Base-by-base conservation (phyloP, 2,888 invertebrate genomes). In the Scaptomyza polygonia region DNA sequence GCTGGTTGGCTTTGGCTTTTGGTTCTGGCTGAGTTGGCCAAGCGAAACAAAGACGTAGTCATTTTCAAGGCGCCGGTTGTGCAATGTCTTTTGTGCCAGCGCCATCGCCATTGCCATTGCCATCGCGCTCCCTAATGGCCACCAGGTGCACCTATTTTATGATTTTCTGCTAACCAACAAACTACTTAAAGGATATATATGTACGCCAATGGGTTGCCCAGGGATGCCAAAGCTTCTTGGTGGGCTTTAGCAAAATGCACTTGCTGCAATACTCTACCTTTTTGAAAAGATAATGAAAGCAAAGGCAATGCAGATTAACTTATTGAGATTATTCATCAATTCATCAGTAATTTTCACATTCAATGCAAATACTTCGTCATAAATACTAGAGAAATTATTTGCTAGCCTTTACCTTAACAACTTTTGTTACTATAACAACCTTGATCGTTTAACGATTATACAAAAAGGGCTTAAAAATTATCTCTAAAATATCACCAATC, bases 101-200 rank as follows among this genome's bases (percentile, higher is more conserved):
- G 49, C 74, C 56, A 63, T 68, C 58, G 49, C 74, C 77, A 12
- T 32, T 21, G 43, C 72, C 57, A 63, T 67, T 54, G 51, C 75
- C 75, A 16, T 39, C 39, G 77, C 58, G 58, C 71, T 79, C 80
- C 86, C 81, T 86, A 83, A 83, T 83, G 82, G 86, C 79, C 69
- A 80, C 80, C 82, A 86, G 82, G 82, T 83, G 86, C 80, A 86
- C 76, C 73, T 83, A 83, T 86, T 83, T 83, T 83, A 83, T 83
- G 84, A 80, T 86, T 59, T 80, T 70, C 67, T 67, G 58, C 78
- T 69, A 80, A 86, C 86, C 82, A 83, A 86, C 82, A 86, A 83
- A 83, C 78, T 83, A 71, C 84, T 83, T 80, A 83, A 83, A 86
- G 82, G 39, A 39, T 76, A 80, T 80, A 72, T 76, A 80, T 80